Base-by-base conservation (phyloP, 2,797 vertebrate species). In the Eremophila alpestris region DNA sequence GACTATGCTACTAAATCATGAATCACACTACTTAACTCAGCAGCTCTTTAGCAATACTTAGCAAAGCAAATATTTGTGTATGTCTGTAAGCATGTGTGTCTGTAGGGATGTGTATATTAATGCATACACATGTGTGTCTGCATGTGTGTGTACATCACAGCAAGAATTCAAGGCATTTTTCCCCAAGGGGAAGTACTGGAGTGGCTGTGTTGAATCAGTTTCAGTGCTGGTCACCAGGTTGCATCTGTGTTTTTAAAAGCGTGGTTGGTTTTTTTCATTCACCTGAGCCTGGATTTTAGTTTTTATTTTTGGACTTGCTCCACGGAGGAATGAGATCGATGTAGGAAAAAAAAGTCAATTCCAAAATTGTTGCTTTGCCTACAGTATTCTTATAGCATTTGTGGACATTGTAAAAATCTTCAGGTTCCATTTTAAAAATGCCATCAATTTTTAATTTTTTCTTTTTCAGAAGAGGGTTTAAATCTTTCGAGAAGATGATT, bases 401-500 rank as follows among this genome's bases (percentile, higher is more conserved):
- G 85, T 78, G 56, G 51, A 94, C 91, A 97, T 96, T 93, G 90
- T 97, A 97, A 92, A 96, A 95, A 96, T 93, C 86, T 94, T 92
- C 95, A 78, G 89, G 69, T 97, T 97, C 96, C 79, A 96, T 96
- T 97, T 38, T 80, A 96, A 97, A 97, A 76, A 95, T 80, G 68
- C 29, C 74, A 90, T 90, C 73, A 49, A 60, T 74, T 87, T 96
- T 94, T 96, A 38, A 38, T 38, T 96, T 97, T 93, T 91, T 7
- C 96, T 95, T 97, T 95, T 91, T 45, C 68, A 94, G 94, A 95
- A 96, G 95, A 95, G 9, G 56, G 95, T 96, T 97, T 93, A 96
- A 97, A 97, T 97, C 95, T 97, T 97, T 97, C 94, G 93, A 97
- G 92, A 83, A 88, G 55, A 96, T 93, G 96, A 96, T 91, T 36